Conservation (phyloP, 1,140 invertebrate genomes). For the Dendrolimus punctatus region DNA sequence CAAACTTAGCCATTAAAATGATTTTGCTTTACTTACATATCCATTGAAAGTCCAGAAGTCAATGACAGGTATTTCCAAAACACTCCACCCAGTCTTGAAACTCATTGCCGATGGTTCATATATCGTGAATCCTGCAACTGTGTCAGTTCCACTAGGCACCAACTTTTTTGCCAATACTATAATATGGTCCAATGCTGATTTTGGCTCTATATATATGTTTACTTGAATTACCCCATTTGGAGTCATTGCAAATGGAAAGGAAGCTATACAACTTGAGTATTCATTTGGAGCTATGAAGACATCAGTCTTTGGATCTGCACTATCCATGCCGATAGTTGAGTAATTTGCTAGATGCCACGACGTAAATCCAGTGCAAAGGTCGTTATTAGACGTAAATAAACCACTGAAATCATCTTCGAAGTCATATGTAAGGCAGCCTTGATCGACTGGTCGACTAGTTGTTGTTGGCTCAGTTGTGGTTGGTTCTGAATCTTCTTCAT, state of each 20-base stretch:
- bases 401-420: conserved; percentile 12
- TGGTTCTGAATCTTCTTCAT: conserved; percentile 13
- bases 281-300: conserved; percentile 17
- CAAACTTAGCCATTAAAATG: not conserved
- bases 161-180: conserved; percentile 19
- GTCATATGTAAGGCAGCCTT: conserved; percentile 9
- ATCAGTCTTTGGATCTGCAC: conserved; percentile 10
- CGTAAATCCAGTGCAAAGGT: conserved; percentile 14
- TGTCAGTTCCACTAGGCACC: conserved; percentile 9
- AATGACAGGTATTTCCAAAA: conserved; percentile 9
- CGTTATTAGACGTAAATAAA: conserved; percentile 8
- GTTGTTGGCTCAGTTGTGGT: conserved; percentile 3
- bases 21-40: conserved; percentile 21
- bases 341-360: conserved; percentile 19
- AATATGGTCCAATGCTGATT: conserved; percentile 12
- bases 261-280: conserved; percentile 21
- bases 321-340: conserved; percentile 9
- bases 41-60: conserved; percentile 15
- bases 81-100: conserved; percentile 18
- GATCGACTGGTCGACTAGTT: not conserved
- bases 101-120: conserved; percentile 6
- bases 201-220: conserved; percentile 19
- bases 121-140: conserved; percentile 11
- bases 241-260: conserved; percentile 18
- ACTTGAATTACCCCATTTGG: conserved; percentile 20